Evolutionary conservation across 2,113 vertebrate genomes (phyloP).

Genomic region (Micronycteris hirsuta): DNA sequence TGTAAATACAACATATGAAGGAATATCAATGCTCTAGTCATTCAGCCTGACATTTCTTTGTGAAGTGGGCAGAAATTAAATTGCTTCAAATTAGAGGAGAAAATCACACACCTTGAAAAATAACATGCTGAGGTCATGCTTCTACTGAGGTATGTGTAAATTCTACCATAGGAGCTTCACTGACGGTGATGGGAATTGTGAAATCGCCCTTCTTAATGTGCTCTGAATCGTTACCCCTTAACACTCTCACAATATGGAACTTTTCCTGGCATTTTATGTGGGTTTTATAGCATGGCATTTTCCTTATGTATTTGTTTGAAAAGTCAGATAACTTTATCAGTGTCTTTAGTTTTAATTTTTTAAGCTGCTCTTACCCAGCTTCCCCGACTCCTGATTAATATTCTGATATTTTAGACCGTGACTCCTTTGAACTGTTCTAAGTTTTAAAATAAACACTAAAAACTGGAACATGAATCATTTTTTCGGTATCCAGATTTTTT

Average conservation of each 20-base stretch:
- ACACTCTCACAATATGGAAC: conserved; percentile 30
- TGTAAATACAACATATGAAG: conserved; percentile 36
- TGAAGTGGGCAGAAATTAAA: conserved; percentile 73
- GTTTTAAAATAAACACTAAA: neutral
- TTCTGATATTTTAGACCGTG: neutral
- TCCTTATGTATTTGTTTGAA: neutral
- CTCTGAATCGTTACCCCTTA: conserved; percentile 1
- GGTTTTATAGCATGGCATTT: neutral
- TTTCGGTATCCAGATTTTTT: neutral
- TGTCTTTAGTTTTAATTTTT: conserved; percentile 23
- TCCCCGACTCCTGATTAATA: neutral
- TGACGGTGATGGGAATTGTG: conserved; percentile 20
- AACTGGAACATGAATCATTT: neutral
- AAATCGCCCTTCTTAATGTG: neutral
- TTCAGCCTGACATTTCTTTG: conserved; percentile 70
- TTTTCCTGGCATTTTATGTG: conserved; percentile 18
- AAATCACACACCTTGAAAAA: conserved; percentile 54
- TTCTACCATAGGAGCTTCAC: conserved; percentile 33
- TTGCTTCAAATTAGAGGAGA: conserved; percentile 62
- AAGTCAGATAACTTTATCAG: neutral
- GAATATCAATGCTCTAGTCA: conserved; percentile 46
- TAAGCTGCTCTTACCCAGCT: neutral
- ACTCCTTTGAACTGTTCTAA: neutral
- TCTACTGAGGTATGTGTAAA: conserved; percentile 23
- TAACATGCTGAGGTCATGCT: conserved; percentile 54